These are phyloP conservation scores for Mystacides longicornis DNA, from an alignment of 2,888 invertebrate genomes.

Conservation along the genomic window DNA sequence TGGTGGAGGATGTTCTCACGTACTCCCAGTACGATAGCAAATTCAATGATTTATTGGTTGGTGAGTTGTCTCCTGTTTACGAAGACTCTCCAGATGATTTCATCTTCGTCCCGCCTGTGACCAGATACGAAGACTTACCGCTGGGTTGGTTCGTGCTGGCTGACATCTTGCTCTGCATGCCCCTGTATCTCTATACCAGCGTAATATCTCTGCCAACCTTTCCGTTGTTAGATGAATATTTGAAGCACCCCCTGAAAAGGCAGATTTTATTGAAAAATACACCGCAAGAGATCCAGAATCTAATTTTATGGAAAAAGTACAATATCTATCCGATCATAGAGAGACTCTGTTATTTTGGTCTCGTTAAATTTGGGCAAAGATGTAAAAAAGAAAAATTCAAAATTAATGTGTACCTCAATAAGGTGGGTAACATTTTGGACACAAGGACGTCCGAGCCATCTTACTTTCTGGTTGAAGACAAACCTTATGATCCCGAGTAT, in stretches of 20 bases:
- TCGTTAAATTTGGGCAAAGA: slow-evolving; percentile 61
- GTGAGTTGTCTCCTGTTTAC: slow-evolving; percentile 13
- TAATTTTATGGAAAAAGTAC: slow-evolving; percentile 47
- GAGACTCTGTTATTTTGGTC: slow-evolving; percentile 57
- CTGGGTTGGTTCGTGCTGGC: slow-evolving; percentile 62
- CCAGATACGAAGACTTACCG: slow-evolving; percentile 49
- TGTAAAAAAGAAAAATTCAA: slow-evolving; percentile 59
- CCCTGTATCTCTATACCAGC: slow-evolving; percentile 62
- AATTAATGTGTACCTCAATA: slow-evolving; percentile 64
- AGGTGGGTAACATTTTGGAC: slow-evolving; percentile 52
- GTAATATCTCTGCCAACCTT: slow-evolving; percentile 52
- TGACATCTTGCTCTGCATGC: slow-evolving; percentile 62
- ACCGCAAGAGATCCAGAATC: slow-evolving; percentile 45
- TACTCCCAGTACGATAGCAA: slow-evolving; percentile 9
- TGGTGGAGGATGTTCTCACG: slow-evolving; percentile 25
- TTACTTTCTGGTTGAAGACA: slow-evolving; percentile 53
- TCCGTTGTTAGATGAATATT: slow-evolving; percentile 48
- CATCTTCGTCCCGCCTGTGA: slow-evolving; percentile 64
- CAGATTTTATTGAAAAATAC: slow-evolving; percentile 57
- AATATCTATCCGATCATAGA: slow-evolving; percentile 52
- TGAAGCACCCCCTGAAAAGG: slow-evolving; percentile 59
- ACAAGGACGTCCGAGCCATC: slow-evolving; percentile 56
- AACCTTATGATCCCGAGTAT: slow-evolving; percentile 47
- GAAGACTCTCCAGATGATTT: slow-evolving; percentile 55
- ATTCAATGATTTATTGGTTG: slow-evolving; percentile 6